Evolutionary conservation across 2,888 invertebrate species (phyloP), one percentile per base, ranked within the genome.

Genomic region (Drosophila parthenogenetica): DNA sequence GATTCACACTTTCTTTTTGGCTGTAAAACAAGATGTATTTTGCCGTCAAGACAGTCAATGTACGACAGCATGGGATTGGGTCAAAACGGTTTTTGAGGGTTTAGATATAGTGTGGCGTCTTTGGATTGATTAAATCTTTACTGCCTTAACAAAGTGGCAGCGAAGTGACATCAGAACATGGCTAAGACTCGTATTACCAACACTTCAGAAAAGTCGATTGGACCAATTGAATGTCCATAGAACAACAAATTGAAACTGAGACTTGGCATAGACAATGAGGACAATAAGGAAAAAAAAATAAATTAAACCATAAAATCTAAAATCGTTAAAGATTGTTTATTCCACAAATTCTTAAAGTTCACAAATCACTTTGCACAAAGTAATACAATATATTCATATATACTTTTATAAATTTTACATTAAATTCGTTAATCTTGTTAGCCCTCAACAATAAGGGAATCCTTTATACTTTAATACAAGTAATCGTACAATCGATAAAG

Each of bases 1-100:
- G 88, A 87, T 90, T 90, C 90, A 89, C 90, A 89, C 89, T 89
- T 87, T 90, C 81, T 87, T 87, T 79, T 70, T 71, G 79, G 77
- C 81, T 77, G 78, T 89, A 80, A 87, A 87, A 87, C 73, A 87
- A 81, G 84, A 86, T 88, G 76, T 81, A 61, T 72, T 63, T 60
- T 22, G 13, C 13, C 35, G 35, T 35, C 35, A 13, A 35, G 35
- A 8, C 19, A 32, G 16, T 61, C 58, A 16, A 55, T 68, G 64
- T 70, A 63, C 35, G 37, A n/a, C 49, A 59, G 49, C 40, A 14
- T 19, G 11, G 49, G 29, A 14, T 54, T 64, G 32, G 43, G 40
- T 11, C 32, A 22, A 37, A 29, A 14, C 58, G 17, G 42, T 39
- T 79, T 76, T 72, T 29, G 29, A 74, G 62, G 71, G 63, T 50